Evolutionary conservation across 2,113 vertebrate species (phyloP).

Genomic region (Nerophis ophidion): DNA sequence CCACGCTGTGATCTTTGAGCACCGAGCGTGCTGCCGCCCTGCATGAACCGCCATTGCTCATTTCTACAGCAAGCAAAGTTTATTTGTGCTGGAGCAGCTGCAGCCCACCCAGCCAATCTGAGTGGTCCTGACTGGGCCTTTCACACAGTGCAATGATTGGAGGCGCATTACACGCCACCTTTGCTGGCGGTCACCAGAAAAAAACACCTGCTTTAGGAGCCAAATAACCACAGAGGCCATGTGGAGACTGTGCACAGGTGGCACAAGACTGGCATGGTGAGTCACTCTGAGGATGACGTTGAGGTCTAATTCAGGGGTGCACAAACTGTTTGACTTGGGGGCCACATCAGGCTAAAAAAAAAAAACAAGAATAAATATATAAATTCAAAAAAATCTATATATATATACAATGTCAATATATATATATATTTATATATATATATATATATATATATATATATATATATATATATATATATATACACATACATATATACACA

Average conservation of each 20-base stretch:
- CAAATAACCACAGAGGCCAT: slow-evolving; percentile 8
- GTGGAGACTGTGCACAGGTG: not conserved
- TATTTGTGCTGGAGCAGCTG: slow-evolving; percentile 28
- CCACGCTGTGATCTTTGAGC: not conserved
- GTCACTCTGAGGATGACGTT: slow-evolving; percentile 10
- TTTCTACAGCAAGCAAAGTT: slow-evolving; percentile 30
- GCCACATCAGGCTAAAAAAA: too few species aligned
- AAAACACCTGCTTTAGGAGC: slow-evolving; percentile 13
- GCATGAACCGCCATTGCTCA: slow-evolving; percentile 12
- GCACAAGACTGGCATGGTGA: slow-evolving; percentile 22
- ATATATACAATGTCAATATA: too few species aligned
- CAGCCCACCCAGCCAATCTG: slow-evolving; percentile 18
- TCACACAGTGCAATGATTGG: slow-evolving; percentile 18
- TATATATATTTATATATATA: too few species aligned
- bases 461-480: too few species aligned
- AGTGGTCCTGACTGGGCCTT: slow-evolving; percentile 13
- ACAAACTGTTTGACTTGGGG: too few species aligned
- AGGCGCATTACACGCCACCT: slow-evolving; percentile 12
- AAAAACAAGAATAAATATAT: too few species aligned
- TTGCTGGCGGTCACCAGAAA: slow-evolving; percentile 11
- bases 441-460: too few species aligned
- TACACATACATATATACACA: too few species aligned
- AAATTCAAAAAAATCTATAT: too few species aligned
- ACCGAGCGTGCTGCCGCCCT: slow-evolving; percentile 1
- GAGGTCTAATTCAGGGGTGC: slow-evolving; percentile 33